Evolutionary conservation across 2,113 vertebrate genomes (phyloP).

Genomic region (Tichodroma muraria): DNA sequence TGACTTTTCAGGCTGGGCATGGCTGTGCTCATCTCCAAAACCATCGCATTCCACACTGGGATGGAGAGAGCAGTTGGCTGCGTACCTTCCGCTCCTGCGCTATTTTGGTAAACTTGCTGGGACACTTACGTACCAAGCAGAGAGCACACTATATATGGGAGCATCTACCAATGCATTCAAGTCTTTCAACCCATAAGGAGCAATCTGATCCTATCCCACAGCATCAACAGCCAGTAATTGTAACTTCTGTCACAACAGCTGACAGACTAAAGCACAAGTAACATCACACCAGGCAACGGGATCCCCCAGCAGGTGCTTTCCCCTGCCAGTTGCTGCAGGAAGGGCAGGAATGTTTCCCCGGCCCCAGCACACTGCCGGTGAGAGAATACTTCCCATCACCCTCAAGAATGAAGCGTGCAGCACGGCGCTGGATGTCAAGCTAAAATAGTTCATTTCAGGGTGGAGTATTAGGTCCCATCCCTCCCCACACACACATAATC

Average conservation of each 20-base stretch:
- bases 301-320: slow-evolving; percentile 15
- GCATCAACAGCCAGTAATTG: neutral
- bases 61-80: neutral
- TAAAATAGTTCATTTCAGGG: neutral
- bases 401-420: neutral
- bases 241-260: slow-evolving; percentile 42
- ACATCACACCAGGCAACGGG: neutral
- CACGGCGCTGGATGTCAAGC: neutral
- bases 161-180: slow-evolving; percentile 2
- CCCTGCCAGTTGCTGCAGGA: neutral
- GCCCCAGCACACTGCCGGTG: neutral
- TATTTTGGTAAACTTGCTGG: neutral
- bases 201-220: neutral
- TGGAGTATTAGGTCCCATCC: too few species aligned
- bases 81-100: neutral
- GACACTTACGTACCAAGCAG: neutral
- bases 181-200: neutral
- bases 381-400: neutral
- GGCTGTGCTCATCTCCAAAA: rapidly evolving
- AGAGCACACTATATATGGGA: slow-evolving; percentile 34
- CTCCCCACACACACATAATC: neutral
- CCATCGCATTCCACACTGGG: neutral
- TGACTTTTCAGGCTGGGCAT: neutral
- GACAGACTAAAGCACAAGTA: slow-evolving; percentile 29
- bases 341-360: neutral